Evolutionary conservation across 2,113 vertebrate species (phyloP).

Genomic region (Uropsilus gracilis): DNA sequence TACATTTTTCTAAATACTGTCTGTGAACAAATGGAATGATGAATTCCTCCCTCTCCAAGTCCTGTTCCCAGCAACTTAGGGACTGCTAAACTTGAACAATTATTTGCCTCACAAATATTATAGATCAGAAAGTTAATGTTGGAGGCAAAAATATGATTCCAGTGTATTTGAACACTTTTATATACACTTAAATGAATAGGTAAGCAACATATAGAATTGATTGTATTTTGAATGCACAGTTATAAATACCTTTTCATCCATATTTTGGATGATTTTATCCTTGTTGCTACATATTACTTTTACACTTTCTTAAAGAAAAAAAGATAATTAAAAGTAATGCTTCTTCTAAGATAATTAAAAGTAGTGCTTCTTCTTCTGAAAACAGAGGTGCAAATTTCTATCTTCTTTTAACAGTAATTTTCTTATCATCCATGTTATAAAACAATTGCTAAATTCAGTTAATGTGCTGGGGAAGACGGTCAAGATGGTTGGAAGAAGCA

Average conservation of each 20-base stretch:
- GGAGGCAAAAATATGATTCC: background rate
- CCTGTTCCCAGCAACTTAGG: background rate
- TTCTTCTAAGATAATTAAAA: background rate
- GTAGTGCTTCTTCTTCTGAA: background rate
- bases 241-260: background rate
- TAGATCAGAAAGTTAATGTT: background rate
- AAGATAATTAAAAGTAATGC: background rate
- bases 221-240: background rate
- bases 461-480: background rate
- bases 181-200: background rate
- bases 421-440: background rate
- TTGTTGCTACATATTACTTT: background rate
- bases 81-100: background rate
- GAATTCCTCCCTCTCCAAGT: background rate
- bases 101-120: background rate
- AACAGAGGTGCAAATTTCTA: background rate
- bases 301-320: conserved; percentile 18
- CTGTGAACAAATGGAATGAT: background rate
- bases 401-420: background rate
- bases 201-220: background rate
- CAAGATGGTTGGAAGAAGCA: background rate
- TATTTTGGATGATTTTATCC: background rate
- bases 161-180: conserved; percentile 29
- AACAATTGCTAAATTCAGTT: background rate
- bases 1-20: background rate